phyloP scores from a whole-genome alignment of 2,888 invertebrate species.

The Dasypogon diadema region DNA sequence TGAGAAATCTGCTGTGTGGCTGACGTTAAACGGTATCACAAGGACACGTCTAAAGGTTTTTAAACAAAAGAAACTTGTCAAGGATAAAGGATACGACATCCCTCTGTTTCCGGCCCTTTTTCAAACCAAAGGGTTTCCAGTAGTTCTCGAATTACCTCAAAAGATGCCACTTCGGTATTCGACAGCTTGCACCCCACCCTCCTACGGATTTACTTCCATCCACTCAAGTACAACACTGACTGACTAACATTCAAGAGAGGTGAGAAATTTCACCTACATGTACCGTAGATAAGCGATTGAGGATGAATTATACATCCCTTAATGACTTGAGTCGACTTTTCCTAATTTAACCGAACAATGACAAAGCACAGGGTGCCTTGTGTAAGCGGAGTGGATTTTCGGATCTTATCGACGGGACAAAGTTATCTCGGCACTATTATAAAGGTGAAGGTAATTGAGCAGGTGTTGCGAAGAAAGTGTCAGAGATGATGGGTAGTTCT shows the following conservation, averaged over 20 bases:
- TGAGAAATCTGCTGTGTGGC: neutral
- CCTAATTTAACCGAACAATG: constrained; percentile 17
- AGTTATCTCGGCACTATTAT: constrained; percentile 21
- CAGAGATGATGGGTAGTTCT: neutral
- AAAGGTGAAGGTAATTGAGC: neutral
- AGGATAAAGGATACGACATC: neutral
- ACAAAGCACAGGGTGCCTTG: neutral
- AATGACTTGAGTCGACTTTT: constrained; percentile 30
- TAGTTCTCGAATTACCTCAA: constrained; percentile 32
- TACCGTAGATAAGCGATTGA: constrained; percentile 31
- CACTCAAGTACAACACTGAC: neutral
- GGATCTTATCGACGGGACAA: constrained; percentile 19
- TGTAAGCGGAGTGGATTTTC: neutral
- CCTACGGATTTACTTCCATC: neutral
- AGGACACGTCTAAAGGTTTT: constrained; percentile 7
- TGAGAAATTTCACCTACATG: no score
- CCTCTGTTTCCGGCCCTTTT: constrained; percentile 1
- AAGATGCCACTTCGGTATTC: constrained; percentile 27
- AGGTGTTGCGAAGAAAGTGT: neutral
- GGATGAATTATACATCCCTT: constrained; percentile 39
- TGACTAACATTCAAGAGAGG: neutral
- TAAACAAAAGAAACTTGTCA: neutral
- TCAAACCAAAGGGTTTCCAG: constrained; percentile 13
- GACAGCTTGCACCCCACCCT: neutral
- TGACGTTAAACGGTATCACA: neutral